Evolutionary conservation across 2,113 vertebrate genomes (phyloP).

Genomic region (Synchiropus splendidus): DNA sequence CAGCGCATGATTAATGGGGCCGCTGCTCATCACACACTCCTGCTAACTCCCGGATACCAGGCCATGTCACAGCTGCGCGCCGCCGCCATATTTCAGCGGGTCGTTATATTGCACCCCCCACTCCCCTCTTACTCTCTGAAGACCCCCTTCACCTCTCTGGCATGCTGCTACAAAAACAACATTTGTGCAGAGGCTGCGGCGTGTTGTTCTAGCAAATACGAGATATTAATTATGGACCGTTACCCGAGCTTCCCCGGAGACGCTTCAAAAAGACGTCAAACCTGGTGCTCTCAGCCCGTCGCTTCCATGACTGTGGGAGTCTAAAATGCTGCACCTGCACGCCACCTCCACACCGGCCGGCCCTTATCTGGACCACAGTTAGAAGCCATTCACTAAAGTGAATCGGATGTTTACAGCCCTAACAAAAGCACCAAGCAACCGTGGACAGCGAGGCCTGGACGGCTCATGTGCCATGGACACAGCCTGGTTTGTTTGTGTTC

Average conservation of each 20-base stretch:
- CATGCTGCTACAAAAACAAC: slow-evolving; percentile 51
- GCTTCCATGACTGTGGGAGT: too few species aligned
- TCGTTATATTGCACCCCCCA: slow-evolving; percentile 25
- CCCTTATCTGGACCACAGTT: too few species aligned
- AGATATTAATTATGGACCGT: slow-evolving; percentile 55
- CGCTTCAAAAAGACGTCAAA: slow-evolving; percentile 38
- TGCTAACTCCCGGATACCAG: slow-evolving; percentile 1
- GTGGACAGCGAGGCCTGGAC: too few species aligned
- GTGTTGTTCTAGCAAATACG: slow-evolving; percentile 65
- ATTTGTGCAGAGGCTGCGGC: slow-evolving; percentile 50
- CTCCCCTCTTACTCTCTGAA: slow-evolving; percentile 30
- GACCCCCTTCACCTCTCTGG: slow-evolving; percentile 30
- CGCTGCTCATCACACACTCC: slow-evolving; percentile 1
- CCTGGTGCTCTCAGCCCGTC: slow-evolving; percentile 15
- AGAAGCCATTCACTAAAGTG: too few species aligned
- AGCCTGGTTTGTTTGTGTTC: too few species aligned
- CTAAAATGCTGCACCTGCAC: too few species aligned
- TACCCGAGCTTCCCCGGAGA: slow-evolving; percentile 47
- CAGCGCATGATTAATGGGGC: slow-evolving; percentile 33
- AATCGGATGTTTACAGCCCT: too few species aligned
- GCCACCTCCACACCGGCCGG: too few species aligned
- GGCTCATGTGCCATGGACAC: too few species aligned
- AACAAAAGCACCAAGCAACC: too few species aligned
- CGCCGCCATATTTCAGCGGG: slow-evolving; percentile 32
- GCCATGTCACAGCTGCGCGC: slow-evolving; percentile 27